Percentiles rank a stretch among this genome's conserved stretches.
Conservation (phyloP, 1,140 invertebrate genomes). For the Lerema accius region DNA sequence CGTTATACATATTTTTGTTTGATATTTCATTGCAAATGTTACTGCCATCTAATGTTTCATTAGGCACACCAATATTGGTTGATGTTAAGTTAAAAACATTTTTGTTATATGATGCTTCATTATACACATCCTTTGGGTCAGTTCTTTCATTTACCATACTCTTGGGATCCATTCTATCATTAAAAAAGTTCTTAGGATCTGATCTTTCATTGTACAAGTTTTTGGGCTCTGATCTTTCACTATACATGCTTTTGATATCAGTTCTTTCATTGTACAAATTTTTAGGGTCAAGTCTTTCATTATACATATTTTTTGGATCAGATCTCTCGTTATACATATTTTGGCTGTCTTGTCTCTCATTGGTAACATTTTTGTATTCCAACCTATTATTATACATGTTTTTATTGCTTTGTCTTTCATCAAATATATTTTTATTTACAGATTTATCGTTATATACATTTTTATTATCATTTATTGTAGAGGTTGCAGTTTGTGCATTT, state of each 20-base stretch:
- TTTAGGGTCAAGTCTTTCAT: not conserved
- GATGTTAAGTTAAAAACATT: not conserved
- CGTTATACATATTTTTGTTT: not conserved
- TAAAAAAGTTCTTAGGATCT: not conserved
- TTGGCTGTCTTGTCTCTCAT: not conserved
- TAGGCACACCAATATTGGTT: not conserved
- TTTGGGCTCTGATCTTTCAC: not conserved
- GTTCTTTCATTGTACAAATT: not conserved
- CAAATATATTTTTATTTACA: not conserved
- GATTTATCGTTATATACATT: slow-evolving; percentile 10
- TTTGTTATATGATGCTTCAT: not conserved
- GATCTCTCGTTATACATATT: not conserved
- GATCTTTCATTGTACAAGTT: not conserved
- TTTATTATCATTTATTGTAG: not conserved
- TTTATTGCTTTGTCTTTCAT: not conserved
- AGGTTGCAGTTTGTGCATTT: not conserved
- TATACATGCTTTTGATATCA: not conserved
- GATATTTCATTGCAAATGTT: not conserved
- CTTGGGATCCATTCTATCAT: not conserved
- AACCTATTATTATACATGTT: not conserved
- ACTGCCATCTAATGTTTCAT: not conserved
- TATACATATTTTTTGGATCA: not conserved
- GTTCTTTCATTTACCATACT: not conserved
- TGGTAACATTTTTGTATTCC: not conserved
- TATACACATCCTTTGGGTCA: not conserved